Percentiles rank a stretch among this genome's conserved stretches.
These are phyloP conservation scores for Zaprionus africanus DNA, from an alignment of 1,140 invertebrate species.

Conservation along the genomic window DNA sequence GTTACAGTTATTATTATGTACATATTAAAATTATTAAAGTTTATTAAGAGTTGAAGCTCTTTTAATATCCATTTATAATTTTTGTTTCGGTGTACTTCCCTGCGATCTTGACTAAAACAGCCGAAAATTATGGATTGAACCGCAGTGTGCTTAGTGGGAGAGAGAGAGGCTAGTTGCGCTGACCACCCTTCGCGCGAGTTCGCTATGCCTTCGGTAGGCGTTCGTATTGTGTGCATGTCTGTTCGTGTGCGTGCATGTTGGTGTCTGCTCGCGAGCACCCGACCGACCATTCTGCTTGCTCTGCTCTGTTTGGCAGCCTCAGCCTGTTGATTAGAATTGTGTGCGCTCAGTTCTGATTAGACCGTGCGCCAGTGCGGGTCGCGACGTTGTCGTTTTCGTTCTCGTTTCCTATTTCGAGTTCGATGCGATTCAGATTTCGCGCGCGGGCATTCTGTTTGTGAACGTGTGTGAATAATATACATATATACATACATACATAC, in stretches of 20 bases:
- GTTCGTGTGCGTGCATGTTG: slow-evolving; percentile 1
- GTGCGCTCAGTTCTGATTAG: slow-evolving; percentile 72
- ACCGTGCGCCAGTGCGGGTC: slow-evolving; percentile 62
- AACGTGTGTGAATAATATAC: slow-evolving; percentile 54
- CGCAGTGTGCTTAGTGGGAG: not conserved
- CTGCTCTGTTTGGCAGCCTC: slow-evolving; percentile 31
- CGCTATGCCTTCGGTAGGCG: slow-evolving; percentile 7
- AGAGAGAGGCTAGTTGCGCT: not conserved
- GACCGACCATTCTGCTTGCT: slow-evolving; percentile 12
- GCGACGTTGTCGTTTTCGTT: slow-evolving; percentile 23
- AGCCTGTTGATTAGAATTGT: slow-evolving; percentile 64
- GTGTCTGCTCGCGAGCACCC: slow-evolving; percentile 14
- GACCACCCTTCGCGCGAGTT: slow-evolving; percentile 2
- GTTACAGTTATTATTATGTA: too few relatives aligned
- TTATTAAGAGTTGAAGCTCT: too few relatives aligned
- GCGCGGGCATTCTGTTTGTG: slow-evolving; percentile 25
- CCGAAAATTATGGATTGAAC: not conserved
- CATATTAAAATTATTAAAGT: too few relatives aligned
- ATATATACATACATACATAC: slow-evolving; percentile 38
- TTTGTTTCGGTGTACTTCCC: not conserved
- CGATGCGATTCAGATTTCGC: slow-evolving; percentile 50
- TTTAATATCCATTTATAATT: not conserved
- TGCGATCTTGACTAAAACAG: not conserved
- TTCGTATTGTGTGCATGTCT: not conserved
- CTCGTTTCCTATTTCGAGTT: slow-evolving; percentile 39